A percentile compares a stretch with the other conserved stretches of the same genome.
phyloP scores from a whole-genome alignment of 1,140 invertebrate genomes.

The Drosophila carrolli region DNA sequence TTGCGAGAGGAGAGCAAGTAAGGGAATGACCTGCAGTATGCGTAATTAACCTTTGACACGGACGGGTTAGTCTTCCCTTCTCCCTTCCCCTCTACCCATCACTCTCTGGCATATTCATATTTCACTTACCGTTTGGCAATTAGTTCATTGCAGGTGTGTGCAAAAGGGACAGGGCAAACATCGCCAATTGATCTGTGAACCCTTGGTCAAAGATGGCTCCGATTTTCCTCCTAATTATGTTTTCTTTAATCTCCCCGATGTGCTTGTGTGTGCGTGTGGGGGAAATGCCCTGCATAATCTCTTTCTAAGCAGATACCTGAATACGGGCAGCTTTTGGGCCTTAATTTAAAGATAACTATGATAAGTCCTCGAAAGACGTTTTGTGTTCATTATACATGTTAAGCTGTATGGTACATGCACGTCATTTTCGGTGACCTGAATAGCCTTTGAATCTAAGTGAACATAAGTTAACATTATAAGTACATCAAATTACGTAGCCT shows the following conservation, averaged over 20 bases:
- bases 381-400: slow-evolving; percentile 21
- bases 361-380: background rate
- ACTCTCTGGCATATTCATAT: slow-evolving; percentile 64
- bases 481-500: no score
- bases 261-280: background rate
- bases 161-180: slow-evolving; percentile 15
- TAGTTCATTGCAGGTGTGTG: slow-evolving; percentile 60
- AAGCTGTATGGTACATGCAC: background rate
- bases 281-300: slow-evolving; percentile 10
- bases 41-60: slow-evolving; percentile 82
- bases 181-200: slow-evolving; percentile 69
- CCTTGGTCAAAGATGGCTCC: slow-evolving; percentile 14
- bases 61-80: slow-evolving; percentile 12
- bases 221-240: slow-evolving; percentile 43
- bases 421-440: slow-evolving; percentile 8
- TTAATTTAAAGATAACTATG: slow-evolving; percentile 42
- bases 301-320: slow-evolving; percentile 14
- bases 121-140: slow-evolving; percentile 74
- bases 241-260: slow-evolving; percentile 34
- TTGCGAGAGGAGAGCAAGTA: slow-evolving; percentile 32
- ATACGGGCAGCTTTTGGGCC: slow-evolving; percentile 2
- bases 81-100: background rate
- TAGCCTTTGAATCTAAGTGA: background rate
- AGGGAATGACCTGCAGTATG: slow-evolving; percentile 69
- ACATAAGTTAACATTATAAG: background rate